Base-by-base conservation (phyloP, 2,888 invertebrate genomes). In the Coelinius sp. region DNA sequence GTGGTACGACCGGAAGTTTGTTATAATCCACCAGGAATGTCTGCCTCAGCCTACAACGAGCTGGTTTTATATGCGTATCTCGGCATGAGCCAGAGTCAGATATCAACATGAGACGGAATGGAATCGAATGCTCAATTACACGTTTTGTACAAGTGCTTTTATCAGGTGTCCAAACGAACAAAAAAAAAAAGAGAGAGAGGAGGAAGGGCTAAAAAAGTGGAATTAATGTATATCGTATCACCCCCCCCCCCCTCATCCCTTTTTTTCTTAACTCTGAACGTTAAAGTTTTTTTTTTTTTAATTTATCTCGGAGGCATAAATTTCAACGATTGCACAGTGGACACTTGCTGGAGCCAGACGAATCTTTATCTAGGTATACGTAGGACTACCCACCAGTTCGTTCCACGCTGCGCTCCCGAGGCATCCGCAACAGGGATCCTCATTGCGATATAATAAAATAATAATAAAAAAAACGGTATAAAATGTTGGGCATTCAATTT, bases 1-100 rank as follows among this genome's bases (percentile, higher is more conserved):
- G 79, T 75, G 76, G 74, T 70, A 71, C 75, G 67, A 49, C 74
- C 76, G 76, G 75, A 74, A 79, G 78, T 76, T 78, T 77, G 79
- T 80, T 80, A 79, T 76, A 76, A 80, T 78, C 75, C 73, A 69
- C n/a, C 72, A 38, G 41, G 79, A 76, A 78, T 78, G 77, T 75
- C 77, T 74, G 56, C 68, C 68, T 76, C 73, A 74, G 66, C 31
- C 70, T 52, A 35, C 41, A 59, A 62, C 46, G 35, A 59, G n/a
- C 70, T 41, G 46, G 66, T 71, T 68, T 67, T 35, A 46, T n/a
- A n/a, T n/a, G n/a, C 68, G 38, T 44, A 46, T 64, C 66, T 24
- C 38, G 20, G 38, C 52, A 53, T 49, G 12, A 67, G 65, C 14
- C 25, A 56, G 62, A 22, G 17, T 68, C 68, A 20, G 44, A 63